phyloP scores from a whole-genome alignment of 2,888 invertebrate genomes.

The Monopis laevigella region DNA sequence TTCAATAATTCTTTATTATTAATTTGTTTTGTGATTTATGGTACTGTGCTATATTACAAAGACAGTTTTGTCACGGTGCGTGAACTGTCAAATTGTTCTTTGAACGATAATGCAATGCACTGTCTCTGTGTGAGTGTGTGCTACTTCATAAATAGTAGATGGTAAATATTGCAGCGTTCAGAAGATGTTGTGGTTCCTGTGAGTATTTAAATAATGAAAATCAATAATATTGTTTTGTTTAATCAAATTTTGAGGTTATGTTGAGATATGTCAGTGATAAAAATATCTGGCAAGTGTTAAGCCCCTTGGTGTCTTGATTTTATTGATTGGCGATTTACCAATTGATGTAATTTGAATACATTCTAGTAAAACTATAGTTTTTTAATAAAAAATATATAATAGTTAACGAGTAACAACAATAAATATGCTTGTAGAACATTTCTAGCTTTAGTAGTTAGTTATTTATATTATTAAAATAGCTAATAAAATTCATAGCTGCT shows the following conservation, averaged over 20 bases:
- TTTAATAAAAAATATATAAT: no score
- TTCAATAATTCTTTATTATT: no score
- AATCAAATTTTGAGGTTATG: constrained; percentile 56
- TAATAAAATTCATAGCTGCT: no score
- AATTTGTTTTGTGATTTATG: no score
- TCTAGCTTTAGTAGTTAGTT: no score
- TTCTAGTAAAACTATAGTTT: no score
- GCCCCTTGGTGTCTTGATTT: constrained; percentile 13
- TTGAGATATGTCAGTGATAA: constrained; percentile 23
- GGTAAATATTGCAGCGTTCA: background rate
- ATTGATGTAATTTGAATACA: no score
- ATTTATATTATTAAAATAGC: no score
- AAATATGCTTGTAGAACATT: no score
- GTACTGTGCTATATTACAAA: background rate
- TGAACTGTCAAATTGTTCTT: constrained; percentile 8
- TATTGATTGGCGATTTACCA: constrained; percentile 18
- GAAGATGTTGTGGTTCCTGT: background rate
- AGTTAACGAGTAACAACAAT: no score
- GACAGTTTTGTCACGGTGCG: background rate
- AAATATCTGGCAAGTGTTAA: constrained; percentile 17
- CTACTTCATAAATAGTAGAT: background rate
- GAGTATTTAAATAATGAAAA: background rate
- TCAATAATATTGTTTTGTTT: background rate
- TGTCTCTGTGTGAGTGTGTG: constrained; percentile 10
- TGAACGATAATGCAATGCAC: background rate